Percentiles rank a stretch among this genome's conserved stretches.
phyloP scores from a whole-genome alignment of 2,113 vertebrate genomes.

The Heterocephalus glaber region DNA sequence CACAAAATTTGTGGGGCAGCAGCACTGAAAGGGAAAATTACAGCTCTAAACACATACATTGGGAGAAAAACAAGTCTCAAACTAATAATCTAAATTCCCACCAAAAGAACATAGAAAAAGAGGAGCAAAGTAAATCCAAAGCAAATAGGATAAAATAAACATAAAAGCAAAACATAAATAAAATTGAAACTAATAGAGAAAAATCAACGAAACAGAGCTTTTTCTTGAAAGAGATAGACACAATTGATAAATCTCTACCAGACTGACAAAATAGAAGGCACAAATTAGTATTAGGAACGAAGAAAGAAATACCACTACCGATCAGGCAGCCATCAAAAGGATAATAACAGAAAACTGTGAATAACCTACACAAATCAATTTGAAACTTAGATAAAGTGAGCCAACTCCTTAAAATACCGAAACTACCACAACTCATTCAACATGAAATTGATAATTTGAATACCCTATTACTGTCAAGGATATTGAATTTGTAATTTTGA shows the following conservation, averaged over 20 bases:
- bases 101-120: background rate
- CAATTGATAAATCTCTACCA: background rate
- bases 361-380: background rate
- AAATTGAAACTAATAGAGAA: background rate
- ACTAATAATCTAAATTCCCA: background rate
- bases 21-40: background rate
- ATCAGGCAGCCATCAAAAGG: background rate
- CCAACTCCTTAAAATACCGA: background rate
- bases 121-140: background rate
- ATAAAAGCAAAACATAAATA: background rate
- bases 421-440: background rate
- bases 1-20: background rate
- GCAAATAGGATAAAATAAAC: background rate
- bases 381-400: background rate
- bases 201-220: background rate
- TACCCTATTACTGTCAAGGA: background rate
- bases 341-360: background rate
- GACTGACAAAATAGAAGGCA: background rate
- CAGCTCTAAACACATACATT: background rate
- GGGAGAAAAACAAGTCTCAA: background rate
- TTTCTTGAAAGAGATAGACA: background rate
- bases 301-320: background rate
- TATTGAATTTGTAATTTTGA: background rate
- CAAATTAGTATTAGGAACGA: background rate
- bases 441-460: background rate